phyloP scores from a whole-genome alignment of 2,113 vertebrate genomes.

The Phaethornis superciliosus region DNA sequence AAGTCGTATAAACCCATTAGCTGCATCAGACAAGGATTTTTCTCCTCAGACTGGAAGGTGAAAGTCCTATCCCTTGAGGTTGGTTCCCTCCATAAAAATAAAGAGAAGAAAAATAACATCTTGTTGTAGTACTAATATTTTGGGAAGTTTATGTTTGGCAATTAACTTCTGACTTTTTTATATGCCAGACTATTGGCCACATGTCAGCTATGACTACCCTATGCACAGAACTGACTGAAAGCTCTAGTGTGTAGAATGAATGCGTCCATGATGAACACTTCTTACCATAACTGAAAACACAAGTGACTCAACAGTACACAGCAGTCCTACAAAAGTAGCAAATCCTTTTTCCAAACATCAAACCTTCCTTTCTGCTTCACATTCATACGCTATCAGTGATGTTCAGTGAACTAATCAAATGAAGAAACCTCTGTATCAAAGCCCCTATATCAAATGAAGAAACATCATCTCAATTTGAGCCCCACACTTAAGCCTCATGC shows the following conservation, averaged over 20 bases:
- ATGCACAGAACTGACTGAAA: neutral
- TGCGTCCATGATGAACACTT: neutral
- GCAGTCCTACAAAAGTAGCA: neutral
- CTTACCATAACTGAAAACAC: neutral
- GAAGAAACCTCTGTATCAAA: neutral
- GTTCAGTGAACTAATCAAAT: neutral
- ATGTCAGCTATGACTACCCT: neutral
- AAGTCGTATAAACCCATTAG: neutral
- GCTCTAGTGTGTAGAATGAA: neutral
- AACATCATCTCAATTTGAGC: neutral
- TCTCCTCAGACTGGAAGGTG: neutral
- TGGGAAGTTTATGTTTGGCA: neutral
- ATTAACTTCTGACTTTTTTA: neutral
- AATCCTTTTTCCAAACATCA: neutral
- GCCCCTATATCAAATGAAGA: no score
- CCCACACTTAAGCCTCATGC: neutral
- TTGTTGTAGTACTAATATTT: neutral
- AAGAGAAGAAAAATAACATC: neutral
- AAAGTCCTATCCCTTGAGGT: neutral
- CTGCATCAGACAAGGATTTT: neutral
- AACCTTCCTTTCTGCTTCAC: neutral
- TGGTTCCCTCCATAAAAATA: neutral
- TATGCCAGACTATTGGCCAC: neutral
- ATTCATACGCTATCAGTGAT: neutral
- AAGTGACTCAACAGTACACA: neutral